Percentiles rank a stretch among this genome's conserved stretches.
phyloP scores from a whole-genome alignment of 2,888 invertebrate species.

The Axea sp. region DNA sequence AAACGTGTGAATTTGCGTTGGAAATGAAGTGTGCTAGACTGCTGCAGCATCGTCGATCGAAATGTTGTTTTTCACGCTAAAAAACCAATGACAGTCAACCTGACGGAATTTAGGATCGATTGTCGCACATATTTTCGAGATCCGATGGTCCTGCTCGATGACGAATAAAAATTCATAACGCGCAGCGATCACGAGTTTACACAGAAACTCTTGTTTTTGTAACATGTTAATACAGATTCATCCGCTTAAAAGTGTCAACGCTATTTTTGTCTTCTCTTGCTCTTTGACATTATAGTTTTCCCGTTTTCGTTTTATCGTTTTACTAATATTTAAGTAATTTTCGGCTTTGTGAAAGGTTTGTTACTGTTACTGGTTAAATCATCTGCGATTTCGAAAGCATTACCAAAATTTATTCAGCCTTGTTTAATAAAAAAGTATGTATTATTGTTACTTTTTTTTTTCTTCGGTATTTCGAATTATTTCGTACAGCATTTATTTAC shows the following conservation, averaged over 20 bases:
- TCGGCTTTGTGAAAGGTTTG: too few relatives aligned
- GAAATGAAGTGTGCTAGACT: slow-evolving; percentile 66
- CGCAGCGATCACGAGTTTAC: slow-evolving; percentile 15
- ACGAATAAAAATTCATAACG: slow-evolving; percentile 29
- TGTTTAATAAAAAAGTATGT: too few relatives aligned
- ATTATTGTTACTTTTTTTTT: too few relatives aligned
- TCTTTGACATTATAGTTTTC: slow-evolving; percentile 6
- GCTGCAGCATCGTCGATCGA: slow-evolving; percentile 10
- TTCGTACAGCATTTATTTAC: too few relatives aligned
- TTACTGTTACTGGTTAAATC: too few relatives aligned
- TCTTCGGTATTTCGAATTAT: too few relatives aligned
- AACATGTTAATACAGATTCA: slow-evolving; percentile 34
- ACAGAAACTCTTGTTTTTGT: slow-evolving; percentile 24
- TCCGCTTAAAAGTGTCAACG: slow-evolving; percentile 26
- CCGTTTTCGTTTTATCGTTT: not conserved
- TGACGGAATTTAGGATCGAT: too few relatives aligned
- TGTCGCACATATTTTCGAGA: too few relatives aligned
- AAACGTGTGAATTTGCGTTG: slow-evolving; percentile 71
- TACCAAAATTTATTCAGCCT: too few relatives aligned
- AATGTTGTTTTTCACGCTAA: too few relatives aligned
- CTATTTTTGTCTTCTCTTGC: slow-evolving; percentile 7
- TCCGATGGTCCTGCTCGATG: slow-evolving; percentile 7
- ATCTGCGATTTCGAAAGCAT: too few relatives aligned
- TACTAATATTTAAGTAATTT: not conserved
- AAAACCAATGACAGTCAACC: too few relatives aligned